Conservation (phyloP, 2,113 vertebrate species). For the Mohoua ochrocephala region DNA sequence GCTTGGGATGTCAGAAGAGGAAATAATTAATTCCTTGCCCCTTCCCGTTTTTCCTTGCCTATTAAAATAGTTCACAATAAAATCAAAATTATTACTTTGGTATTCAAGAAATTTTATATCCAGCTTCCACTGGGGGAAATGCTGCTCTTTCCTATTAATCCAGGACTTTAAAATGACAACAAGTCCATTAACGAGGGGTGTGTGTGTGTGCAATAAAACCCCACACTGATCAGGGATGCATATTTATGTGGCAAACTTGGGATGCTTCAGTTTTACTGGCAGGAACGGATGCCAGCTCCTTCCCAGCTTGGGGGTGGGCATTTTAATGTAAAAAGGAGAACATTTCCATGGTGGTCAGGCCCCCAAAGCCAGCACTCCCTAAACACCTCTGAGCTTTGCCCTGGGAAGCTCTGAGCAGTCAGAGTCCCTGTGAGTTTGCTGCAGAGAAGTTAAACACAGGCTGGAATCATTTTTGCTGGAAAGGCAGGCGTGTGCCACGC, state of each 20-base stretch:
- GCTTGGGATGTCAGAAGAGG: background rate
- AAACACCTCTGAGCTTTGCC: background rate
- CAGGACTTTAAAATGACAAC: constrained; percentile 6
- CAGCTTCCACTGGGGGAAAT: background rate
- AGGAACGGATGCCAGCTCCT: background rate
- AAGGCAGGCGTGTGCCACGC: fast-evolving
- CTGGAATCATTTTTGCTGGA: background rate
- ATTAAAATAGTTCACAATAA: background rate
- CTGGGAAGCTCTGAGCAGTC: background rate
- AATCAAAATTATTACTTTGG: background rate
- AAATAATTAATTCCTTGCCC: background rate
- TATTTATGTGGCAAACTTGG: background rate
- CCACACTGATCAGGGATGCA: background rate
- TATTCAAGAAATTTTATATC: constrained; percentile 12
- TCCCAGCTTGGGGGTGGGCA: background rate
- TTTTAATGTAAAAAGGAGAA: background rate
- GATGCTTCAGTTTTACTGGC: background rate
- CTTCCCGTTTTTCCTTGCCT: background rate
- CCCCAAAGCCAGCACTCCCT: background rate
- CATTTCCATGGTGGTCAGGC: background rate
- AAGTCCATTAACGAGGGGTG: background rate
- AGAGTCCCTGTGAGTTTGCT: too few species aligned
- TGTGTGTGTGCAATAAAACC: background rate
- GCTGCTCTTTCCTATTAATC: background rate
- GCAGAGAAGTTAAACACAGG: background rate